Percentiles rank a stretch among this genome's conserved stretches.
Conservation (phyloP, 1,140 invertebrate genomes). For the Mylabris phalerata region DNA sequence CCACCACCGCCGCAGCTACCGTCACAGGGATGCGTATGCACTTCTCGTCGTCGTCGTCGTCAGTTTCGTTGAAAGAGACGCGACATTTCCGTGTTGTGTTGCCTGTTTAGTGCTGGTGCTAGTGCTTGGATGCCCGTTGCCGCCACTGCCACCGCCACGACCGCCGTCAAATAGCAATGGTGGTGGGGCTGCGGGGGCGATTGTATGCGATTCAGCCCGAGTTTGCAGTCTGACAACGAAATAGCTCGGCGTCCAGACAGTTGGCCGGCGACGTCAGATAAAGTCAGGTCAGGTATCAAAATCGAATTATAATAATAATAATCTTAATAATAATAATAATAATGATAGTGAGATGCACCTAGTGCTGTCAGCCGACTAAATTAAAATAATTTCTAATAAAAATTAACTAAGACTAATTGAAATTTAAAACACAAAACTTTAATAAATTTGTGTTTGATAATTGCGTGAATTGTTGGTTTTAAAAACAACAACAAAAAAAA, state of each 20-base stretch:
- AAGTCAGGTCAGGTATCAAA: conserved; percentile 9
- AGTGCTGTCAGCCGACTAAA: neutral
- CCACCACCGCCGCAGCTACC: too few relatives aligned
- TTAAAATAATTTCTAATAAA: too few relatives aligned
- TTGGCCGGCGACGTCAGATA: conserved; percentile 14
- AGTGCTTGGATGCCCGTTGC: neutral
- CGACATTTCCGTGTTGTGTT: neutral
- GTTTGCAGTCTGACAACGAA: conserved; percentile 2
- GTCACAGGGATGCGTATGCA: conserved; percentile 7
- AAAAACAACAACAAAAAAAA: too few relatives aligned
- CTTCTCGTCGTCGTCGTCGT: neutral
- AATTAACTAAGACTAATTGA: too few relatives aligned
- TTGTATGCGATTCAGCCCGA: conserved; percentile 7
- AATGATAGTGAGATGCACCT: conserved; percentile 1
- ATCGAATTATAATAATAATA: too few relatives aligned
- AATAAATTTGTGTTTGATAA: neutral
- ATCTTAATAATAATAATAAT: neutral
- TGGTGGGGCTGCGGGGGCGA: conserved; percentile 18
- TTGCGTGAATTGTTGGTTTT: neutral
- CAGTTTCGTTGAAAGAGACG: neutral
- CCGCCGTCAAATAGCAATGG: neutral
- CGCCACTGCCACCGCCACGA: neutral
- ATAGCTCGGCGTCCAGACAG: conserved; percentile 7
- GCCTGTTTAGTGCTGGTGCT: neutral
- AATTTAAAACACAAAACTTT: too few relatives aligned